Evolutionary conservation across 2,888 invertebrate genomes (phyloP).

Genomic region (Meiosimyza decipiens): DNA sequence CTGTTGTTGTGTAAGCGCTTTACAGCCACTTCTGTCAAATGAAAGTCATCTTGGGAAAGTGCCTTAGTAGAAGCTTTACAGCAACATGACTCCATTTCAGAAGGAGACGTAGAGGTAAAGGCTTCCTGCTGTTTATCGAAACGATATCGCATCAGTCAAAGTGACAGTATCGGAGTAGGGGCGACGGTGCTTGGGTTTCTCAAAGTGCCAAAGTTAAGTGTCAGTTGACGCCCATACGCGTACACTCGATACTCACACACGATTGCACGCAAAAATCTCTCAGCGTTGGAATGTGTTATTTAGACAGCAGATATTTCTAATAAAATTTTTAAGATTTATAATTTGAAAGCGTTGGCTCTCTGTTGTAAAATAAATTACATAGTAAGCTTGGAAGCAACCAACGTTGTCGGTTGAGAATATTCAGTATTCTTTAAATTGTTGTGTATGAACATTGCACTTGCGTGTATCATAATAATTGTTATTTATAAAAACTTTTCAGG

Average conservation of each 20-base stretch:
- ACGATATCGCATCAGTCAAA: constrained; percentile 45
- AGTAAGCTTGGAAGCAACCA: no score
- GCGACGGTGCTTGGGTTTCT: constrained; percentile 24
- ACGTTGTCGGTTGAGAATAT: no score
- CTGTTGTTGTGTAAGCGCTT: constrained; percentile 34
- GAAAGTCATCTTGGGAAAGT: constrained; percentile 44
- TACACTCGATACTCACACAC: constrained; percentile 27
- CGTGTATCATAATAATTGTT: no score
- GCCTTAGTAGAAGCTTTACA: constrained; percentile 25
- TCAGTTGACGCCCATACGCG: constrained; percentile 36
- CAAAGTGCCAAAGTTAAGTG: constrained; percentile 39
- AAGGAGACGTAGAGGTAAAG: not conserved
- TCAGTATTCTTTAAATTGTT: no score
- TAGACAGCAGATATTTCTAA: no score
- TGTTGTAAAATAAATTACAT: no score
- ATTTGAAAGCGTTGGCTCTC: no score
- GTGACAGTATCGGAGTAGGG: constrained; percentile 35
- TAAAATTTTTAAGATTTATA: no score
- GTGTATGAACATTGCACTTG: no score
- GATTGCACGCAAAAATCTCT: constrained; percentile 35
- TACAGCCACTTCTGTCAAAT: constrained; percentile 44
- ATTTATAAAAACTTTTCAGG: no score
- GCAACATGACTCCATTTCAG: constrained; percentile 28
- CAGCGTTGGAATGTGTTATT: not conserved
- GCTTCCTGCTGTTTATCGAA: constrained; percentile 43